Percentiles rank a stretch among this genome's conserved stretches.
These are phyloP conservation scores for Shinisaurus crocodilurus DNA, from an alignment of 2,113 vertebrate species.

Conservation along the genomic window DNA sequence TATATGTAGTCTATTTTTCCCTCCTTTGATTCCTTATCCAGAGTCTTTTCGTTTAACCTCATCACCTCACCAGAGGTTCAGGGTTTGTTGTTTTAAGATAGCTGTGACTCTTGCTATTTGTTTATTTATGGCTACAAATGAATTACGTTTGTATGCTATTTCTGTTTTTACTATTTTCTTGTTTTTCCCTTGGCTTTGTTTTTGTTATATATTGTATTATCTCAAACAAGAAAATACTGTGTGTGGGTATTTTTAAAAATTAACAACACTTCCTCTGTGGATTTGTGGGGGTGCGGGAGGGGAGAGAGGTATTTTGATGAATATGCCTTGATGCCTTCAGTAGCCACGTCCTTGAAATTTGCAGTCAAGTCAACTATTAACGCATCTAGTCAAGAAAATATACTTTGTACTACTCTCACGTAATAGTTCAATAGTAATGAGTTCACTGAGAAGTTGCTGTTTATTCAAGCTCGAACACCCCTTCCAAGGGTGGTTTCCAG, in stretches of 20 bases:
- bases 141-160: neutral
- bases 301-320: neutral
- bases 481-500: slow-evolving; percentile 1
- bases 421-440: neutral
- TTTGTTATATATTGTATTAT: neutral
- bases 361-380: neutral
- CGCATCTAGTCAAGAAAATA: slow-evolving; percentile 24
- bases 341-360: slow-evolving; percentile 3
- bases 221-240: neutral
- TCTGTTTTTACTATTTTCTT: neutral
- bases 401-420: slow-evolving; percentile 28
- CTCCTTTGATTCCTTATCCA: slow-evolving; percentile 37
- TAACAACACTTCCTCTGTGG: neutral
- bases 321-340: neutral
- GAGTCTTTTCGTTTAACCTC: slow-evolving; percentile 51
- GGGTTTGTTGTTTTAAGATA: slow-evolving; percentile 39
- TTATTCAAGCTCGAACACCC: neutral
- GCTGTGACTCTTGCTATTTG: neutral
- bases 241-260: neutral
- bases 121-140: neutral
- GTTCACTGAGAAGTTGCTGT: neutral
- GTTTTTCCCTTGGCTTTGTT: neutral
- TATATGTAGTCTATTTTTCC: slow-evolving; percentile 22
- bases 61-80: slow-evolving; percentile 55
- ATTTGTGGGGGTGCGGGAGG: neutral